A percentile compares a stretch with the other conserved stretches of the same genome.
phyloP scores from a whole-genome alignment of 2,888 invertebrate genomes.

The Leucophenga maculata region DNA sequence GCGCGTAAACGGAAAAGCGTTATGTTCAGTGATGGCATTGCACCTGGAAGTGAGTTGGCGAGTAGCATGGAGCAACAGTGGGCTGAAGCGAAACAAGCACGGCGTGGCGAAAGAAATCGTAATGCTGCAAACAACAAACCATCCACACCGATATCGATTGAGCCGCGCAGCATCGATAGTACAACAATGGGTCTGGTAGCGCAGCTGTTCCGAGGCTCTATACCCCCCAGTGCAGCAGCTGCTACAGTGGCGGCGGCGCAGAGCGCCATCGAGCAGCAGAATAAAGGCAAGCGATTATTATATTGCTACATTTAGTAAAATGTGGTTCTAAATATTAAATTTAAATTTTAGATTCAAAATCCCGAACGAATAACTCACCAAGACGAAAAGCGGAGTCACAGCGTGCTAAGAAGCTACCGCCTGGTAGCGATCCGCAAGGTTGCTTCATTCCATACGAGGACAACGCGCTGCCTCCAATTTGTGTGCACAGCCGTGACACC shows the following conservation, averaged over 20 bases:
- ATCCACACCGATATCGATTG: conserved; percentile 52
- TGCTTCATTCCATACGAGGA: conserved; percentile 71
- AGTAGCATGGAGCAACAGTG: conserved; percentile 80
- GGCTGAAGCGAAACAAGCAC: conserved; percentile 73
- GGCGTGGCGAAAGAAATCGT: conserved; percentile 51
- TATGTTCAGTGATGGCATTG: conserved; percentile 91
- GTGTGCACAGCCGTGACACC: conserved; percentile 53
- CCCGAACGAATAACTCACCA: conserved; percentile 48
- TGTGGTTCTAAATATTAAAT: not conserved
- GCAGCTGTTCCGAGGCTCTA: conserved; percentile 66
- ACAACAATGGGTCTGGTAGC: conserved; percentile 64
- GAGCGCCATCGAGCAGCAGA: conserved; percentile 31
- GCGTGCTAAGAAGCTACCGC: conserved; percentile 59
- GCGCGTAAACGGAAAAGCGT: conserved; percentile 80
- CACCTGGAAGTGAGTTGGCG: conserved; percentile 87
- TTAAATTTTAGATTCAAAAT: conserved; percentile 30
- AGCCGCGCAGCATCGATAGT: conserved; percentile 52
- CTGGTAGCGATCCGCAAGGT: conserved; percentile 61
- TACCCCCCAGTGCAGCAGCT: conserved; percentile 65
- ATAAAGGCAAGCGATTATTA: conserved; percentile 19
- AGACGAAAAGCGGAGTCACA: conserved; percentile 49
- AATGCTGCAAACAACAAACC: conserved; percentile 44
- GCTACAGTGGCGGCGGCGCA: conserved; percentile 53
- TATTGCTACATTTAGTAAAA: not conserved
- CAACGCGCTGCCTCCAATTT: conserved; percentile 75